Base-by-base conservation (phyloP, 2,888 invertebrate genomes). In the Chironomus riparius region DNA sequence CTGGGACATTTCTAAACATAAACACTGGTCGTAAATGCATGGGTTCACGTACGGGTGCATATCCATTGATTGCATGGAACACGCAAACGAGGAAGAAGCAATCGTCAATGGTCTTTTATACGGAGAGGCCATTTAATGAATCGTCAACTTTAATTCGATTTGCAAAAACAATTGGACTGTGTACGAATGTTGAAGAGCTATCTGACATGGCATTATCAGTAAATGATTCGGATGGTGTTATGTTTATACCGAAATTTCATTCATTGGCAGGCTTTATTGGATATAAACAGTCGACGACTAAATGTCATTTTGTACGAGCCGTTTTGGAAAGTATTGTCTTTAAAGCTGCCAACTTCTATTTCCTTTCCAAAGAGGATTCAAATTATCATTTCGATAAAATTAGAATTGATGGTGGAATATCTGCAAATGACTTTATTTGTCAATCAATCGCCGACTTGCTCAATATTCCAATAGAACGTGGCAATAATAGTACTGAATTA, bases 381-480 rank as follows among this genome's bases (percentile, higher is more conserved):
- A 65, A 65, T 65, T 83, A 85, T 85, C 77, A 68, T 18, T 50
- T 48, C 18, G 65, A 79, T 76, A 68, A 76, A 83, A 84, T 56
- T 80, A 97, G 97, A 80, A 88, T 95, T 77, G 95, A 97, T 83
- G 98, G 98, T 2, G 98, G 98, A n/a, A 96, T 98, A n/a, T 92
- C 96, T 0, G 90, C 90, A 78, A 98, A 97, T 83, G 91, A 96
- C 83, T 98, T 98, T 81, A 86, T 98, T 65, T 90, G 94, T 79
- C 97, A 97, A 83, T 85, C 94, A 77, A 87, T 98, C 78, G 90
- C 97, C 0, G 94, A 97, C 82, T 85, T 96, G 75, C 87, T 89
- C 0, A 86, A 86, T 15, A 81, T 88, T 73, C 81, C 83, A 22
- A 87, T 93, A 1, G 87, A 90, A 79, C 83, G 91, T 77, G 84